A percentile compares a stretch with the other conserved stretches of the same genome.
Evolutionary conservation across 2,113 vertebrate genomes (phyloP).

Genomic region (Etheostoma spectabile): DNA sequence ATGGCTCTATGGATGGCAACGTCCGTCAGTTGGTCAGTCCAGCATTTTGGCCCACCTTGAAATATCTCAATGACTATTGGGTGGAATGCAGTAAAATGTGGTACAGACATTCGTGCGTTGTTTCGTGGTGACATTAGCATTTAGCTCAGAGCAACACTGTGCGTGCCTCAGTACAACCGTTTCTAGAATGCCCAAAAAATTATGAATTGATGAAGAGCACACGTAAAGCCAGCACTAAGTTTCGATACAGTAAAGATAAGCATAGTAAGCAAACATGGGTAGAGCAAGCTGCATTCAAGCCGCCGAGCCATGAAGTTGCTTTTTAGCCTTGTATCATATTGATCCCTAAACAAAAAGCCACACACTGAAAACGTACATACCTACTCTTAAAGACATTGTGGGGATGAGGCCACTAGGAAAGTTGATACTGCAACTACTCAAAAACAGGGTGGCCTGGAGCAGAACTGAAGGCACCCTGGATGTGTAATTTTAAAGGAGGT

Average conservation of each 20-base stretch:
- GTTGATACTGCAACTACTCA: slow-evolving; percentile 17
- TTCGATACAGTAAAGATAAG: neutral
- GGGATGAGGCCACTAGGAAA: slow-evolving; percentile 2
- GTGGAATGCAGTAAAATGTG: too few species aligned
- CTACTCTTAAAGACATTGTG: slow-evolving; percentile 19
- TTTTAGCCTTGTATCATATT: slow-evolving; percentile 16
- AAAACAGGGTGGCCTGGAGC: slow-evolving; percentile 17
- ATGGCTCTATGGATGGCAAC: neutral
- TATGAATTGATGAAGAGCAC: neutral
- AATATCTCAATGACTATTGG: too few species aligned
- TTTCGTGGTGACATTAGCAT: too few species aligned
- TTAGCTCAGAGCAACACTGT: too few species aligned
- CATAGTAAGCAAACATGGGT: neutral
- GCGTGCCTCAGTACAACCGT: neutral
- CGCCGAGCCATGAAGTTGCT: slow-evolving; percentile 4
- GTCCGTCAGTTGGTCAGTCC: neutral
- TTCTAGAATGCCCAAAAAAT: neutral
- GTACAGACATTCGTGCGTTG: too few species aligned
- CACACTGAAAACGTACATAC: neutral
- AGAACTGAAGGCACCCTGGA: neutral
- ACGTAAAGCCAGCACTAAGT: neutral
- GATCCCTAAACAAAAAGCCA: neutral
- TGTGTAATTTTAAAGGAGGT: neutral
- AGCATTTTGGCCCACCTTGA: neutral
- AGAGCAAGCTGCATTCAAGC: slow-evolving; percentile 4